Percentiles rank a stretch among this genome's conserved stretches.
Conservation (phyloP, 2,797 vertebrate genomes). For the Spinibarbus caldwelli region DNA sequence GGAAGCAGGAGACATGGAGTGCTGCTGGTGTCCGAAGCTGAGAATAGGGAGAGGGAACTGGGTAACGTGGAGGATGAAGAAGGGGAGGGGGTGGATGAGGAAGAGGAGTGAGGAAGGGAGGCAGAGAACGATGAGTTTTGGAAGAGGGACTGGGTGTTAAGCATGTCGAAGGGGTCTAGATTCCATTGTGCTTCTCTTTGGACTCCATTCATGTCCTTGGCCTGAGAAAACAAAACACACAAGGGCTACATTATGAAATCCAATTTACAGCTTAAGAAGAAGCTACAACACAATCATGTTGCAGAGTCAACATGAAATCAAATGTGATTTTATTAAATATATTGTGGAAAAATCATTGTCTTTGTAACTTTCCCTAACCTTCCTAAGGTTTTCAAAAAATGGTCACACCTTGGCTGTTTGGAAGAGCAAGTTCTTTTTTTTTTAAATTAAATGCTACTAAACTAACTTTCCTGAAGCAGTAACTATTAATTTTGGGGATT, state of each 20-base stretch:
- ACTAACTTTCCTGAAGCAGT: neutral
- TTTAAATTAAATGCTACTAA: neutral
- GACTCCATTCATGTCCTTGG: slow-evolving; percentile 77
- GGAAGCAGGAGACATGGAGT: slow-evolving; percentile 74
- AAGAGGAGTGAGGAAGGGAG: slow-evolving; percentile 24
- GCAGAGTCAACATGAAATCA: slow-evolving; percentile 22
- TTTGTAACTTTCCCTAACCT: neutral
- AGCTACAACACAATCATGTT: neutral
- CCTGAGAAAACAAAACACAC: slow-evolving; percentile 65
- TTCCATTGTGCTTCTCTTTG: slow-evolving; percentile 83
- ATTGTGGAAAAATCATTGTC: neutral
- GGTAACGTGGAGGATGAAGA: slow-evolving; percentile 72
- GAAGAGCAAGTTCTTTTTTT: neutral
- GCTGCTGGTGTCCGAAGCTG: slow-evolving; percentile 72
- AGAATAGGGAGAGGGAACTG: slow-evolving; percentile 71
- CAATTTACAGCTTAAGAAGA: neutral
- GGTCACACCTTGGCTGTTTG: neutral
- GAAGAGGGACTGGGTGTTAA: slow-evolving; percentile 82
- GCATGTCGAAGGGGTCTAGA: slow-evolving; percentile 83
- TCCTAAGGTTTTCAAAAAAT: neutral
- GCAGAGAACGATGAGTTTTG: slow-evolving; percentile 68
- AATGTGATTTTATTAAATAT: neutral
- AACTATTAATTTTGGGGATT: neutral
- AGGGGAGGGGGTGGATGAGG: slow-evolving; percentile 31
- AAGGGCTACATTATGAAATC: slow-evolving; percentile 38